A percentile compares a stretch with the other conserved stretches of the same genome.
Conservation (phyloP, 2,113 vertebrate species). For the Eubucco bourcierii region DNA sequence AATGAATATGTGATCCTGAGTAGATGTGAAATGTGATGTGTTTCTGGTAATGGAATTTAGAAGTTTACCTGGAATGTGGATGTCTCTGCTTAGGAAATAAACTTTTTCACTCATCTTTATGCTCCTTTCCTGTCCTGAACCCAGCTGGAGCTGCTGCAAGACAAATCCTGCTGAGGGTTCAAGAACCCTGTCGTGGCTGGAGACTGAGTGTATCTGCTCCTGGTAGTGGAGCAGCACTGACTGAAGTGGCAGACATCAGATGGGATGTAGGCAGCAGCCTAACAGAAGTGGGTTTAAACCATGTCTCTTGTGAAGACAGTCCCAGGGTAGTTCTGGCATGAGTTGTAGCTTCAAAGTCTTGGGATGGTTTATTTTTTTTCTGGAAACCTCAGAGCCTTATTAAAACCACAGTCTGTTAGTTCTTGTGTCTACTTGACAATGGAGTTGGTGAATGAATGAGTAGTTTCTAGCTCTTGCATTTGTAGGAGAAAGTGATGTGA, state of each 20-base stretch:
- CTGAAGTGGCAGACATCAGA: not conserved
- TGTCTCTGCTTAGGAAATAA: not conserved
- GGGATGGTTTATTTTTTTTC: not conserved
- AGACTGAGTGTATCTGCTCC: not conserved
- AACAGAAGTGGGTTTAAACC: not conserved
- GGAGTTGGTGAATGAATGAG: not conserved
- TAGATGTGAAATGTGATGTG: accelerated
- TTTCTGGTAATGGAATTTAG: not conserved
- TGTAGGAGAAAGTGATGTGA: not conserved
- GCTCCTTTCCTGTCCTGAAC: not conserved
- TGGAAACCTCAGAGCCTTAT: too few relatives aligned
- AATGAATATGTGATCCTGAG: too few relatives aligned
- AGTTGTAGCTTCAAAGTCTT: not conserved
- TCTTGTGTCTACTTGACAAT: not conserved
- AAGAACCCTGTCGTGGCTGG: not conserved
- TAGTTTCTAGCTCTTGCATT: not conserved
- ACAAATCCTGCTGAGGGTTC: accelerated
- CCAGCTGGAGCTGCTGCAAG: not conserved
- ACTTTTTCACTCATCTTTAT: not conserved
- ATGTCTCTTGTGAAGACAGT: not conserved
- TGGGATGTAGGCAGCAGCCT: not conserved
- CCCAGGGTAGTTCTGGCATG: not conserved
- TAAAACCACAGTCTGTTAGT: not conserved
- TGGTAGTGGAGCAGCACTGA: not conserved
- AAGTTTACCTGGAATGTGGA: not conserved